Evolutionary conservation across 2,888 invertebrate genomes (phyloP).

Genomic region (Pocota personata): DNA sequence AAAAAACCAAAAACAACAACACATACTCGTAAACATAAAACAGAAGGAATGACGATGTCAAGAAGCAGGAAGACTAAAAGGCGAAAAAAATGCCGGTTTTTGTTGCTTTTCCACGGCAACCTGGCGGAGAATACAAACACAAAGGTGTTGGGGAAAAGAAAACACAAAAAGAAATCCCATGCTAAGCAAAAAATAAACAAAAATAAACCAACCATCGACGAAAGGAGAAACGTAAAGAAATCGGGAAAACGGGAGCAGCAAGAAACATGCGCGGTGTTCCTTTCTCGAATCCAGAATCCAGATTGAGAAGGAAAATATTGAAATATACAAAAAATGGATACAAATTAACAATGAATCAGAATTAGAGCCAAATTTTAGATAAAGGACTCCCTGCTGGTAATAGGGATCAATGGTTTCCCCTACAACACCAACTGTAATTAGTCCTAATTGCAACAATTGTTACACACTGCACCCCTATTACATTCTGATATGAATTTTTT

Average conservation of each 20-base stretch:
- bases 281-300: background rate
- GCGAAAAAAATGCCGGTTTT: slow-evolving; percentile 65
- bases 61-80: slow-evolving; percentile 12
- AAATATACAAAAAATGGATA: background rate
- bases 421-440: slow-evolving; percentile 38
- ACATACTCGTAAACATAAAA: slow-evolving; percentile 34
- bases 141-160: background rate
- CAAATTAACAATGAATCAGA: slow-evolving; percentile 26
- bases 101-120: slow-evolving; percentile 27
- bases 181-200: slow-evolving; percentile 25
- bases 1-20: slow-evolving; percentile 28
- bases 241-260: slow-evolving; percentile 36
- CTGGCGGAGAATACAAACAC: slow-evolving; percentile 20
- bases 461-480: slow-evolving; percentile 42
- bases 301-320: slow-evolving; percentile 11
- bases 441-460: slow-evolving; percentile 54
- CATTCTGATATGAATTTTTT: background rate
- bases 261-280: slow-evolving; percentile 46
- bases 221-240: background rate
- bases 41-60: slow-evolving; percentile 15
- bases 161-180: background rate
- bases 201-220: slow-evolving; percentile 3
- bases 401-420: slow-evolving; percentile 25
- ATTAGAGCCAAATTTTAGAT: background rate
- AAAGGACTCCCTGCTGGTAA: slow-evolving; percentile 27